phyloP scores from a whole-genome alignment of 2,113 vertebrate genomes.

The Podiceps cristatus region DNA sequence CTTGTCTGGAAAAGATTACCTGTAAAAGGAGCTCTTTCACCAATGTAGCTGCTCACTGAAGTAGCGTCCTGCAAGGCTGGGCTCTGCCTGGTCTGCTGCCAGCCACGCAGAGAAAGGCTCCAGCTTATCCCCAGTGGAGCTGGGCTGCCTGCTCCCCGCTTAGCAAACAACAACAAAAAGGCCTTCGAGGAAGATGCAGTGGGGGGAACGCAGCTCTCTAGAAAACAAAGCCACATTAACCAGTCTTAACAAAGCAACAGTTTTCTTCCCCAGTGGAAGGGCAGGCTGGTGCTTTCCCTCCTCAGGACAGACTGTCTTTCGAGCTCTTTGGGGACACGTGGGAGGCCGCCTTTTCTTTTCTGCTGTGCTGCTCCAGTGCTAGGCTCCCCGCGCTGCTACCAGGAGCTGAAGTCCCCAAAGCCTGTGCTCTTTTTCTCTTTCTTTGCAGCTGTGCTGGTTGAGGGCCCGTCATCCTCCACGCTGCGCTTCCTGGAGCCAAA shows the following conservation, averaged over 20 bases:
- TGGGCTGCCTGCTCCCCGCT: background rate
- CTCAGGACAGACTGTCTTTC: background rate
- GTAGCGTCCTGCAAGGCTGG: background rate
- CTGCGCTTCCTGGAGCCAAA: slow-evolving; percentile 84
- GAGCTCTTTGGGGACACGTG: background rate
- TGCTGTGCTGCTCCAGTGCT: background rate
- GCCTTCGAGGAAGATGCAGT: slow-evolving; percentile 51
- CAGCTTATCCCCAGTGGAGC: background rate
- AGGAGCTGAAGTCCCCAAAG: slow-evolving; percentile 95
- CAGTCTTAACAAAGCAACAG: slow-evolving; percentile 45
- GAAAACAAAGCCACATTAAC: slow-evolving; percentile 70
- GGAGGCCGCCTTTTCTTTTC: background rate
- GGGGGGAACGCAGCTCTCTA: background rate
- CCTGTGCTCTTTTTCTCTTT: slow-evolving; percentile 85
- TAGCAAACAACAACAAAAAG: slow-evolving; percentile 20
- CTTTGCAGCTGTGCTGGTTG: slow-evolving; percentile 84
- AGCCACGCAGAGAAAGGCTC: background rate
- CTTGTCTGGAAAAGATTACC: background rate
- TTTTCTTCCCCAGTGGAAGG: background rate
- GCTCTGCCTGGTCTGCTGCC: slow-evolving; percentile 38
- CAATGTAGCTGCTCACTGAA: background rate
- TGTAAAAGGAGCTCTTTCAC: slow-evolving; percentile 34
- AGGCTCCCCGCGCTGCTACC: slow-evolving; percentile 77
- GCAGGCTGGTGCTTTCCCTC: slow-evolving; percentile 16
- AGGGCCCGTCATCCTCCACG: slow-evolving; percentile 78